Conservation (phyloP, 1,140 invertebrate species). For the Maconellicoccus hirsutus region DNA sequence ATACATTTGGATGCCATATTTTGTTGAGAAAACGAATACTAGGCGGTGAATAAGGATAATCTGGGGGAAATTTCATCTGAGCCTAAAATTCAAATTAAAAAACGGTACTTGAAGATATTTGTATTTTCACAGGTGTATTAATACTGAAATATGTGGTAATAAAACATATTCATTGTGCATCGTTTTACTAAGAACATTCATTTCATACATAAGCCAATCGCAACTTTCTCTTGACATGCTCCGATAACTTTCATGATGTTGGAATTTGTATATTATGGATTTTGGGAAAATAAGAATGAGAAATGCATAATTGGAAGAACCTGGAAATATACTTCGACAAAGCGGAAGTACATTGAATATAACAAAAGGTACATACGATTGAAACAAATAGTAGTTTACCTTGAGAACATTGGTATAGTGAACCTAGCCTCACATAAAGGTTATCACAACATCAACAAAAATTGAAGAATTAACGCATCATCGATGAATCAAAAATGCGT, state of each 20-base stretch:
- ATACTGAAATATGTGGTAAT: too few species aligned
- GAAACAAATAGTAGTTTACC: neutral
- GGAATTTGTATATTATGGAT: too few species aligned
- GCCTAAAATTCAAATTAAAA: conserved; percentile 58
- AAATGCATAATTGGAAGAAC: too few species aligned
- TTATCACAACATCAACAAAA: conserved; percentile 6
- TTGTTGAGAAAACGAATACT: conserved; percentile 95
- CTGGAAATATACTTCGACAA: neutral
- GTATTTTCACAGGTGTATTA: too few species aligned
- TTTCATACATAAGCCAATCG: too few species aligned
- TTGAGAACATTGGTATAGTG: neutral
- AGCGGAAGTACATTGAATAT: neutral
- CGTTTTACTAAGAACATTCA: too few species aligned
- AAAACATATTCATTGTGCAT: too few species aligned
- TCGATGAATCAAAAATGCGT: neutral
- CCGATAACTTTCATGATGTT: neutral
- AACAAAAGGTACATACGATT: neutral
- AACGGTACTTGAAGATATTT: too few species aligned
- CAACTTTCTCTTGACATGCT: neutral
- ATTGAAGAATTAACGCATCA: neutral
- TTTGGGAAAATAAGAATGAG: too few species aligned
- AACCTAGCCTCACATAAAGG: neutral
- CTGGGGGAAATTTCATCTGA: conserved; percentile 91
- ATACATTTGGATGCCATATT: conserved; percentile 99
- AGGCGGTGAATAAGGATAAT: conserved; percentile 97